Evolutionary conservation across 2,888 invertebrate species (phyloP), one percentile per base, ranked within the genome.

Genomic region (Craniophora ligustri): DNA sequence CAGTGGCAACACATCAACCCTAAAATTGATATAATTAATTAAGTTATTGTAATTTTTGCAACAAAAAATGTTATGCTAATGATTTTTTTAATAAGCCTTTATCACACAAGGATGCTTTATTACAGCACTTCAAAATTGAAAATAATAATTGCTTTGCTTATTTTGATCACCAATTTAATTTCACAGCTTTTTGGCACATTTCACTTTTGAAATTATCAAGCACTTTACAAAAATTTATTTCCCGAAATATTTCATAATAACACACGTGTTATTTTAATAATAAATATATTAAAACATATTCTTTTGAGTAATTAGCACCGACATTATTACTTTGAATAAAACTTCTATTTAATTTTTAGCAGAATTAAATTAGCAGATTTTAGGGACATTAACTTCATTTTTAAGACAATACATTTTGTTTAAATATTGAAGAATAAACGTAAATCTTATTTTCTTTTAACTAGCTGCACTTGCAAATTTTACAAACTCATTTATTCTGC

Each of bases 401-500:
- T 13, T 16, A 15, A 32, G 5, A 30, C 13, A 21, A 2, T 36
- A 42, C 16, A 31, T 47, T 26, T 61, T 48, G 67, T n/a, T n/a
- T n/a, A n/a, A n/a, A n/a, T n/a, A n/a, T n/a, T n/a, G n/a, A n/a
- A n/a, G n/a, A n/a, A n/a, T n/a, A n/a, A n/a, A n/a, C n/a, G n/a
- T n/a, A n/a, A n/a, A n/a, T n/a, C n/a, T n/a, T n/a, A n/a, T n/a
- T n/a, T n/a, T n/a, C n/a, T n/a, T n/a, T n/a, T n/a, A n/a, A 53
- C 59, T 74, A 69, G 60, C 45, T 62, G 74, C 76, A 77, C 76
- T 77, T 76, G 79, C 75, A 71, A 75, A 69, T 60, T 80, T 78
- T 76, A 84, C 84, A 74, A 88, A 91, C 92, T 93, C 92, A 92
- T 92, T 90, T 86, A 89, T 84, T 92, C 92, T 92, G 92, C 89